Evolutionary conservation across 2,113 vertebrate species (phyloP).

Genomic region (Nestor notabilis): DNA sequence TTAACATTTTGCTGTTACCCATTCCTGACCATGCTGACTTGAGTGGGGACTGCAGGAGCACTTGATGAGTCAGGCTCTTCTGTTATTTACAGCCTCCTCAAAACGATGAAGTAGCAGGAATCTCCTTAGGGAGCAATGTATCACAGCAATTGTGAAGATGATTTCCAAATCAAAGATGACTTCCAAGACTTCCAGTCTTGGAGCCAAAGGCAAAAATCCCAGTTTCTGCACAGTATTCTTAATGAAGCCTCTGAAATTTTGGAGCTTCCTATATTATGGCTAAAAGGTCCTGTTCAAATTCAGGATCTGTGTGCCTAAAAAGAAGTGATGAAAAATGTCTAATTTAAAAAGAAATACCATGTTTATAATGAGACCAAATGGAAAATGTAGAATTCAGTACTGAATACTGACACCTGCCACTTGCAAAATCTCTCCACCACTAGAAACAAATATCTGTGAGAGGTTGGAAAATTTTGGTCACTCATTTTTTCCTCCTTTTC

Average conservation of each 20-base stretch:
- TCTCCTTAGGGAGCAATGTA: constrained; percentile 62
- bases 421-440: constrained; percentile 24
- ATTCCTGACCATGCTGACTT: background rate
- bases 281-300: background rate
- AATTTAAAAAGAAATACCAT: constrained; percentile 1
- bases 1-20: constrained; percentile 40
- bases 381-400: background rate
- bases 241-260: background rate
- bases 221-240: background rate
- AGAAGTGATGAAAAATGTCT: constrained; percentile 34
- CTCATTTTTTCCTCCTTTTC: background rate
- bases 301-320: background rate
- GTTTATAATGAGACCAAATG: background rate
- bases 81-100: constrained; percentile 61
- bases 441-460: background rate
- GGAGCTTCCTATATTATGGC: background rate
- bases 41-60: background rate
- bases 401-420: constrained; percentile 18
- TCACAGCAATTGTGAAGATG: constrained; percentile 54
- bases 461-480: background rate
- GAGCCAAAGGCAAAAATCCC: constrained; percentile 20
- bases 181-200: constrained; percentile 20
- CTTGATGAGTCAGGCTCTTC: constrained; percentile 46
- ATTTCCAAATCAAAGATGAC: constrained; percentile 50
- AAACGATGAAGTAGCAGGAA: constrained; percentile 61